Percentiles rank a stretch among this genome's conserved stretches.
phyloP scores from a whole-genome alignment of 2,888 invertebrate genomes.

The Xestoiulus laeticollis region DNA sequence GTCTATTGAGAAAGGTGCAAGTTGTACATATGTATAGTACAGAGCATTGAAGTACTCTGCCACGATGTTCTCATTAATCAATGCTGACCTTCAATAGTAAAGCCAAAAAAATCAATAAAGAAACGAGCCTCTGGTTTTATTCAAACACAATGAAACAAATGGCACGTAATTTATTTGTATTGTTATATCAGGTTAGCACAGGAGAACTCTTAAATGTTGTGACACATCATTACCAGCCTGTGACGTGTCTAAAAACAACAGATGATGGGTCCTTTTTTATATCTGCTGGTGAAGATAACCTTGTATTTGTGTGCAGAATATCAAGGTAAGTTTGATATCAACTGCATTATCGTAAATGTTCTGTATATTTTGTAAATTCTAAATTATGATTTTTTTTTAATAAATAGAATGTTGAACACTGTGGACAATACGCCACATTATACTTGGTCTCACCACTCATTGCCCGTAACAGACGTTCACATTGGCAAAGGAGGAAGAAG shows the following conservation, averaged over 20 bases:
- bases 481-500: constrained; percentile 76
- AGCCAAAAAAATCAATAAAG: too few relatives aligned
- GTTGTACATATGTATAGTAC: too few relatives aligned
- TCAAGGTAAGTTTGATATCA: not conserved
- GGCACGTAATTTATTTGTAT: too few relatives aligned
- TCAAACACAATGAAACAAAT: constrained; percentile 48
- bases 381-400: not conserved
- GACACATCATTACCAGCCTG: constrained; percentile 79
- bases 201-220: constrained; percentile 79
- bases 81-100: too few relatives aligned
- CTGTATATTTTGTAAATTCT: not conserved
- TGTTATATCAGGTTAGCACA: constrained; percentile 65
- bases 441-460: constrained; percentile 80
- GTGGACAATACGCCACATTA: constrained; percentile 71
- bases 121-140: too few relatives aligned
- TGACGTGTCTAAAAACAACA: constrained; percentile 78
- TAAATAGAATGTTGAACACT: not conserved
- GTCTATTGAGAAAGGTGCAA: too few relatives aligned
- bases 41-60: too few relatives aligned
- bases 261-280: constrained; percentile 80
- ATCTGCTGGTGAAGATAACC: constrained; percentile 84
- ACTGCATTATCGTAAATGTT: too few relatives aligned
- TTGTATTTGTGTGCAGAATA: constrained; percentile 80
- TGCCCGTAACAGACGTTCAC: constrained; percentile 80
- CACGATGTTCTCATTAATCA: too few relatives aligned